Evolutionary conservation across 2,888 invertebrate genomes (phyloP).

Genomic region (Seira sanloemensis): DNA sequence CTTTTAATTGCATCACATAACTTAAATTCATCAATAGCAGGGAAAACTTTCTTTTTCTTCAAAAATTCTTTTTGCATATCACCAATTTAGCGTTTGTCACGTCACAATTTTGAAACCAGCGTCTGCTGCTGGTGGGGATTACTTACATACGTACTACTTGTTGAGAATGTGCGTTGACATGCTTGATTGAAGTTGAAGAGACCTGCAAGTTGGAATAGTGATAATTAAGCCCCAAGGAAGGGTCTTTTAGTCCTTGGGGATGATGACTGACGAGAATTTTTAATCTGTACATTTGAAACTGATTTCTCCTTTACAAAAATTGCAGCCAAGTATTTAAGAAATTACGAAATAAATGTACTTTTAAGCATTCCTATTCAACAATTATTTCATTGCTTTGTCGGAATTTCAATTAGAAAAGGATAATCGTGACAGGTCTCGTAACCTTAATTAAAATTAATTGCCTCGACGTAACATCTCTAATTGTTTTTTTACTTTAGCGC

Average conservation of each 20-base stretch:
- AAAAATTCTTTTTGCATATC: neutral
- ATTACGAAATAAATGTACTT: neutral
- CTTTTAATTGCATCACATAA: slow-evolving; percentile 4
- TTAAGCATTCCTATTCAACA: neutral
- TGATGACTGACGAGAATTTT: neutral
- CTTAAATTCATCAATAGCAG: neutral
- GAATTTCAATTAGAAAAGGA: too few species aligned
- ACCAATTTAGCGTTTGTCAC: neutral
- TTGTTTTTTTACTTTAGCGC: neutral
- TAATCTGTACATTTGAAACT: neutral
- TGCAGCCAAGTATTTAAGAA: neutral
- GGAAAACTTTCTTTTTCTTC: neutral
- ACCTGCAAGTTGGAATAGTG: neutral
- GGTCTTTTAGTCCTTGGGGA: too few species aligned
- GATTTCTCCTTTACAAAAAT: neutral
- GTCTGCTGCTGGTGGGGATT: neutral
- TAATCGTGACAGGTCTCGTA: too few species aligned
- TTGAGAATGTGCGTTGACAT: neutral
- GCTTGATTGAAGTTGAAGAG: neutral
- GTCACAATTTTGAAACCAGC: neutral
- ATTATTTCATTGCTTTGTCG: neutral
- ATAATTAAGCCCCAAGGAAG: neutral
- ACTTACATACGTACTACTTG: too few species aligned
- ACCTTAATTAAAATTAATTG: neutral
- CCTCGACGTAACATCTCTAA: neutral